Conservation (phyloP, 2,888 invertebrate genomes). For the Andrena minutula region DNA sequence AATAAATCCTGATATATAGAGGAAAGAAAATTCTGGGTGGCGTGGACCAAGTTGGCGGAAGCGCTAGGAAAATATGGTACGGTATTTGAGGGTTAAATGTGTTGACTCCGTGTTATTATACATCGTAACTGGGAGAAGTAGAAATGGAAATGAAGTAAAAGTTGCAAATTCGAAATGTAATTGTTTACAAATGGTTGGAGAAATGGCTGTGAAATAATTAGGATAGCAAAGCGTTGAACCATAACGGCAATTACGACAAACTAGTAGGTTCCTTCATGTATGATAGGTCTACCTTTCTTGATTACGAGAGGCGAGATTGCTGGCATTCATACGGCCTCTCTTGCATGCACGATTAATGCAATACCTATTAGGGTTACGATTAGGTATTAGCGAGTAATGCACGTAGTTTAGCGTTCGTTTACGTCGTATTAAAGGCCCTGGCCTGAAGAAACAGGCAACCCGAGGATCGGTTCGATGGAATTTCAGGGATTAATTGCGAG, state of each 20-base stretch:
- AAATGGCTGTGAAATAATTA: background rate
- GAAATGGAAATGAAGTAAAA: background rate
- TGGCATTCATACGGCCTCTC: slow-evolving; percentile 25
- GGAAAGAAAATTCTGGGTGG: too few relatives aligned
- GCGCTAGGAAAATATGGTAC: background rate
- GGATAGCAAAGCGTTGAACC: background rate
- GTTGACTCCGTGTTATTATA: background rate
- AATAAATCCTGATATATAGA: too few relatives aligned
- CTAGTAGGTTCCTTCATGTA: slow-evolving; percentile 45
- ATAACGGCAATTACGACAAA: slow-evolving; percentile 45
- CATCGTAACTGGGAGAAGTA: background rate
- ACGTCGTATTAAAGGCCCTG: slow-evolving; percentile 19
- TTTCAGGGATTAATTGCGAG: slow-evolving; percentile 10
- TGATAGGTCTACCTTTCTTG: slow-evolving; percentile 54
- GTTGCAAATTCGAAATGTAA: background rate
- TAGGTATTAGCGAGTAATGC: slow-evolving; percentile 48
- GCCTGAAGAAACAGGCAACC: slow-evolving; percentile 5
- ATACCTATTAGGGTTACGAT: slow-evolving; percentile 54
- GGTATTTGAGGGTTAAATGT: background rate
- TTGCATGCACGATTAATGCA: slow-evolving; percentile 61
- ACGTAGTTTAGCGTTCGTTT: slow-evolving; percentile 44
- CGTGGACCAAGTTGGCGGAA: background rate
- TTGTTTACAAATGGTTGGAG: background rate
- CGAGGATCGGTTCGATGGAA: background rate
- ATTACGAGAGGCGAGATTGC: slow-evolving; percentile 48